phyloP scores from a whole-genome alignment of 1,140 invertebrate genomes.

The Stegodyphus dumicola region DNA sequence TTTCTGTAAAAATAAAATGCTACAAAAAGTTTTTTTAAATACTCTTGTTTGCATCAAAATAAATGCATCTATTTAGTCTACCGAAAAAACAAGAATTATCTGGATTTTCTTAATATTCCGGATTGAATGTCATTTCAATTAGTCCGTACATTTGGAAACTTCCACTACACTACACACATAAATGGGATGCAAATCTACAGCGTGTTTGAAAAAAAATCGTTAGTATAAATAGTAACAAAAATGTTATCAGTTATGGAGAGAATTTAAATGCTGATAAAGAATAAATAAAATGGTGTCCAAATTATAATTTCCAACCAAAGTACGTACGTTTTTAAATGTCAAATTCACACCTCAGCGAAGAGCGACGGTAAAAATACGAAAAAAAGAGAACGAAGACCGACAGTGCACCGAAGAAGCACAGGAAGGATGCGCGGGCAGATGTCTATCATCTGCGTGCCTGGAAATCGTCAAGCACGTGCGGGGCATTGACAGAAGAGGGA shows the following conservation, averaged over 20 bases:
- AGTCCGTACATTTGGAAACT: no score
- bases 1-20: no score
- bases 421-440: conserved; percentile 1
- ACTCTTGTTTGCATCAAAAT: no score
- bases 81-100: no score
- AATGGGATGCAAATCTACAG: no score
- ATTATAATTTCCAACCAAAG: no score
- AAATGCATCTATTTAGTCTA: no score
- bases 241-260: background rate
- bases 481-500: background rate
- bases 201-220: background rate
- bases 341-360: background rate
- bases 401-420: background rate
- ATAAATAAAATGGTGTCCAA: no score
- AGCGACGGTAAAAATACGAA: background rate
- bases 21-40: no score
- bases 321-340: background rate
- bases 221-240: background rate
- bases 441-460: background rate
- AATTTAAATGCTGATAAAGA: background rate
- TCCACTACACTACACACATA: no score
- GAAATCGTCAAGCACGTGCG: background rate
- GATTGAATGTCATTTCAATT: no score
- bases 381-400: background rate
- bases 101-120: no score